Evolutionary conservation across 2,888 invertebrate genomes (phyloP).

Genomic region (Drosophila phalerata): DNA sequence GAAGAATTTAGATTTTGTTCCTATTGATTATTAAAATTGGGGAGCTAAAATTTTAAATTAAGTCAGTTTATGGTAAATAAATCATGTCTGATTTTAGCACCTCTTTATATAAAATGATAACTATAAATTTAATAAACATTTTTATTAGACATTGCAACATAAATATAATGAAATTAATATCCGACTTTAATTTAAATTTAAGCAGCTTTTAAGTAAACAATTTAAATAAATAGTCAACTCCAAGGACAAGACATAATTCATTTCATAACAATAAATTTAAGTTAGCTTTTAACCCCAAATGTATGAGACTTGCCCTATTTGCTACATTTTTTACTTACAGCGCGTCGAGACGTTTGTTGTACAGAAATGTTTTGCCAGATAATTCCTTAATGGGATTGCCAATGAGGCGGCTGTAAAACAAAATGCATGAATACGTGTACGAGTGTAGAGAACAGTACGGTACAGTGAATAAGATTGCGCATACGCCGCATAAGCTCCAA

Average conservation of each 20-base stretch:
- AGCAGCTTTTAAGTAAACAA: constrained; percentile 14
- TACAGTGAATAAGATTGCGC: constrained; percentile 46
- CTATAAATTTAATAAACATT: not conserved
- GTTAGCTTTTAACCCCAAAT: constrained; percentile 31
- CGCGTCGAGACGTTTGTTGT: constrained; percentile 85
- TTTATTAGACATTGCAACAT: not conserved
- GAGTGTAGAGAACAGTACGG: not conserved
- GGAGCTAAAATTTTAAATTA: too few relatives aligned
- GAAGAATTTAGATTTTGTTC: too few relatives aligned
- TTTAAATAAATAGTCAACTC: constrained; percentile 2
- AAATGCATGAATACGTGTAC: constrained; percentile 44
- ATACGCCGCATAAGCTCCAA: constrained; percentile 61
- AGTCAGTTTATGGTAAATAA: too few relatives aligned
- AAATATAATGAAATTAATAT: not conserved
- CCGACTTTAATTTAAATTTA: not conserved
- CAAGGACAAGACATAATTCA: constrained; percentile 1
- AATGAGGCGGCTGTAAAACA: constrained; percentile 85
- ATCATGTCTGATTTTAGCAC: too few relatives aligned
- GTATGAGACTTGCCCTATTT: constrained; percentile 21
- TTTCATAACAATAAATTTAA: constrained; percentile 31
- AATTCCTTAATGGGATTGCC: constrained; percentile 86
- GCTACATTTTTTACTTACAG: constrained; percentile 85
- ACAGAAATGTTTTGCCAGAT: constrained; percentile 85
- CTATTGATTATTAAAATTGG: too few relatives aligned
- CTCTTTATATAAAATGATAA: too few relatives aligned